These are phyloP conservation scores for Lypha dubia DNA, from an alignment of 2,888 invertebrate species.

Conservation along the genomic window DNA sequence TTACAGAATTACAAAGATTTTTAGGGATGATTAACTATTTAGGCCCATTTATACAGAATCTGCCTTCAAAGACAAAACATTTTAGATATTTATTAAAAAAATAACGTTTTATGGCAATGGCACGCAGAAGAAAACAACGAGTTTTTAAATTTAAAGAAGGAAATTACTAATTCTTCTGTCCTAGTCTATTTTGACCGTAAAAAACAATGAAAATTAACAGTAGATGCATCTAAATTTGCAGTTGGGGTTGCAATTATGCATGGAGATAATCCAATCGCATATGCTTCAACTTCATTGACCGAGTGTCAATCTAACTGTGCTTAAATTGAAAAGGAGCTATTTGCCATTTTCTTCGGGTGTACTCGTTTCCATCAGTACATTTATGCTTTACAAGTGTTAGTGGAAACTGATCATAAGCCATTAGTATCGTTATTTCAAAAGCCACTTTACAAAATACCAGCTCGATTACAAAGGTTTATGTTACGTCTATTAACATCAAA, in stretches of 20 bases:
- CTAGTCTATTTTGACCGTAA: too few species aligned
- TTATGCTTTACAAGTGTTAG: not conserved
- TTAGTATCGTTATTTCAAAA: conserved; percentile 53
- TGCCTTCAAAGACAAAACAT: not conserved
- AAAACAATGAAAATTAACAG: too few species aligned
- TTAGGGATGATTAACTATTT: not conserved
- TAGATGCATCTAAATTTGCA: too few species aligned
- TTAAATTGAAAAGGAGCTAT: not conserved
- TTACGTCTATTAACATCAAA: conserved; percentile 17
- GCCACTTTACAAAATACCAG: conserved; percentile 41
- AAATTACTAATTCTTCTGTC: not conserved
- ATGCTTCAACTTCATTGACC: too few species aligned
- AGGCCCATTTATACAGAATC: not conserved
- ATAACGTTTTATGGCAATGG: not conserved
- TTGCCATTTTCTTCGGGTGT: not conserved
- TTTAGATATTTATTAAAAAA: not conserved
- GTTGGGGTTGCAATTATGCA: too few species aligned
- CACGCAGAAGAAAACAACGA: not conserved
- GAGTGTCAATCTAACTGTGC: too few species aligned
- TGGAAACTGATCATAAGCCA: conserved; percentile 22
- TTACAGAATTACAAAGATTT: not conserved
- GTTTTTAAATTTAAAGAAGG: not conserved
- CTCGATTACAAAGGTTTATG: conserved; percentile 45
- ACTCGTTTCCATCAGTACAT: not conserved
- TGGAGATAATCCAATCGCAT: too few species aligned